These are phyloP conservation scores for Lates japonicus DNA, from an alignment of 2,797 vertebrate species.

Conservation along the genomic window DNA sequence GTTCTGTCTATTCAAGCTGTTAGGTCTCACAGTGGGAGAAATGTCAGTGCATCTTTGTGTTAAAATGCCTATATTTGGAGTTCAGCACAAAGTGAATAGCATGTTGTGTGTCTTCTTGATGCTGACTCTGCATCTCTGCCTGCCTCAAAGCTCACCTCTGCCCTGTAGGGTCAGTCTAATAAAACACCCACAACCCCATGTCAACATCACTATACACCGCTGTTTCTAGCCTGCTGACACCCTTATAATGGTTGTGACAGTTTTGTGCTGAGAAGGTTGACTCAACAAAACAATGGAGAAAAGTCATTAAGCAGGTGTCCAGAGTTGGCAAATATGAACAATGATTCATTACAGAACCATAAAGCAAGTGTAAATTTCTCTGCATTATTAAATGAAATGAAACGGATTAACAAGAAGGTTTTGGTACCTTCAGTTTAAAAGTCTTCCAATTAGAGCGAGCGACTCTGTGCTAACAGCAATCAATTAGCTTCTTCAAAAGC, in stretches of 20 bases:
- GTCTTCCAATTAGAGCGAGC: slow-evolving; percentile 11
- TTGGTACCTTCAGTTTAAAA: slow-evolving; percentile 24
- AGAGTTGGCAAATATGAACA: slow-evolving; percentile 1
- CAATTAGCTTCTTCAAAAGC: slow-evolving; percentile 20
- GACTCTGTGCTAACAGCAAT: neutral
- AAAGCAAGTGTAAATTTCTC: neutral
- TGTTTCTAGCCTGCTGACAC: slow-evolving; percentile 30
- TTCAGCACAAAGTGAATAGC: slow-evolving; percentile 41
- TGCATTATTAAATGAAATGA: slow-evolving; percentile 27
- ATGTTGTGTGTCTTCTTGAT: slow-evolving; percentile 25
- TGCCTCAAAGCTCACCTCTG: slow-evolving; percentile 58
- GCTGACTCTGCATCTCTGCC: slow-evolving; percentile 66
- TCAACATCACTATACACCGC: slow-evolving; percentile 13
- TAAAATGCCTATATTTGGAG: slow-evolving; percentile 44
- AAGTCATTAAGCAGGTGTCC: slow-evolving; percentile 16
- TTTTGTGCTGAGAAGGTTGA: slow-evolving; percentile 19
- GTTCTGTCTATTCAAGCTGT: slow-evolving; percentile 49
- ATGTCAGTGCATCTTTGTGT: slow-evolving; percentile 59
- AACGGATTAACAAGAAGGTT: neutral
- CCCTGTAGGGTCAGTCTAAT: slow-evolving; percentile 54
- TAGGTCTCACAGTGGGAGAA: slow-evolving; percentile 23
- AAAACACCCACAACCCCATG: slow-evolving; percentile 39
- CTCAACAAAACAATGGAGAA: slow-evolving; percentile 18
- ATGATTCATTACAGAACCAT: neutral
- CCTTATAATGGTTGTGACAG: slow-evolving; percentile 15